Percentiles rank a stretch among this genome's conserved stretches.
These are phyloP conservation scores for Diabrotica virgifera DNA, from an alignment of 1,140 invertebrate species.

Conservation along the genomic window DNA sequence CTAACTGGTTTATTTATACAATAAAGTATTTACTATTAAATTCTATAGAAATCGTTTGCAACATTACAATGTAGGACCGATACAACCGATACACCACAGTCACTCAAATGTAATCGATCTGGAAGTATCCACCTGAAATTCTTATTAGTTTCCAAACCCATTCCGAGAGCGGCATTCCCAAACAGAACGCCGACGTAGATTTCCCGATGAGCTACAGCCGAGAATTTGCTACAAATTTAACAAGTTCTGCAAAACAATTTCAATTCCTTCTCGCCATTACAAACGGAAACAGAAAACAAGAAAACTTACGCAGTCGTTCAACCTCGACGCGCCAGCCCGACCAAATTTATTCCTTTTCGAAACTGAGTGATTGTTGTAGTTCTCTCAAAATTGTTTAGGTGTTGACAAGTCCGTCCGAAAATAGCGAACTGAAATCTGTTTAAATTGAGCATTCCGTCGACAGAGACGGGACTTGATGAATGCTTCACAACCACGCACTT, in stretches of 20 bases:
- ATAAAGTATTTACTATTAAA: no score
- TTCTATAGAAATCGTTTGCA: no score
- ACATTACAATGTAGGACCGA: no score
- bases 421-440: background rate
- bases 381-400: background rate
- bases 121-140: no score
- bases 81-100: no score
- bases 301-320: background rate
- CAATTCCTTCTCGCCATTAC: background rate
- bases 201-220: no score
- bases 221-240: no score
- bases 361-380: background rate
- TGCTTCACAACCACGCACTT: background rate
- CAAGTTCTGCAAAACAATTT: constrained; percentile 1
- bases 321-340: background rate
- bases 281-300: background rate
- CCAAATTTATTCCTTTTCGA: background rate
- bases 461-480: background rate
- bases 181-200: no score
- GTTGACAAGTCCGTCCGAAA: background rate
- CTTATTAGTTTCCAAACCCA: no score
- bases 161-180: no score
- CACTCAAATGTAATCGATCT: no score
- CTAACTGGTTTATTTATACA: no score
- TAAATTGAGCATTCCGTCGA: background rate